Conservation (phyloP, 2,888 invertebrate genomes). For the Strigamia transsilvanica region DNA sequence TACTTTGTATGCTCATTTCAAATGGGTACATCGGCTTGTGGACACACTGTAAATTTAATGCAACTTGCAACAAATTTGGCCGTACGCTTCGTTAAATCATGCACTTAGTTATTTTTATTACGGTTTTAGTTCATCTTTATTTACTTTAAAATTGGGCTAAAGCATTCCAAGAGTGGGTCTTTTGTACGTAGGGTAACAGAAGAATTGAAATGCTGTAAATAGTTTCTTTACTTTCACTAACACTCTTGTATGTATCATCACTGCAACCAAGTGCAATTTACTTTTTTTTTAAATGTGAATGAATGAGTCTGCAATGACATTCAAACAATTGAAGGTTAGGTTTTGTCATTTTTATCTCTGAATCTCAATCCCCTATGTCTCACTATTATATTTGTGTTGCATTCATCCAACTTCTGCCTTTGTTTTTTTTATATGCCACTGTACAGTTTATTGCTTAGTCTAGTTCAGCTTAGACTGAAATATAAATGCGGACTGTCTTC, state of each 20-base stretch:
- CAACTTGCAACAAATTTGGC: too few species aligned
- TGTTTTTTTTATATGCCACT: neutral
- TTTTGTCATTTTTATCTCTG: conserved; percentile 21
- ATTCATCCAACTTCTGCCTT: conserved; percentile 26
- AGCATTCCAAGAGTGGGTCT: too few species aligned
- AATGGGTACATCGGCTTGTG: too few species aligned
- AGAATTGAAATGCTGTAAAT: neutral
- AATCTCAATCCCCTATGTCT: conserved; percentile 15
- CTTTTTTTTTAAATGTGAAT: neutral
- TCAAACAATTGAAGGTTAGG: conserved; percentile 21
- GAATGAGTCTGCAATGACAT: conserved; percentile 20
- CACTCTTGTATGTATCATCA: neutral
- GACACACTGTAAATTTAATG: too few species aligned
- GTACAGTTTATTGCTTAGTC: conserved; percentile 24
- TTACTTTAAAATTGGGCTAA: too few species aligned
- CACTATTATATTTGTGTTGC: conserved; percentile 31
- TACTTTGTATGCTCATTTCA: too few species aligned
- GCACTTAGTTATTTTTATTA: too few species aligned
- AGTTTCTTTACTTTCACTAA: neutral
- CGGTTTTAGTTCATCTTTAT: too few species aligned
- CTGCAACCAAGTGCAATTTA: neutral
- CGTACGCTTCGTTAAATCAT: too few species aligned
- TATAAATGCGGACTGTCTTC: conserved; percentile 18
- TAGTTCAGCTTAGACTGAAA: conserved; percentile 9
- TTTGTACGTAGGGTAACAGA: neutral